Evolutionary conservation across 2,797 vertebrate genomes (phyloP).

Genomic region (Pseudopleuronectes americanus): DNA sequence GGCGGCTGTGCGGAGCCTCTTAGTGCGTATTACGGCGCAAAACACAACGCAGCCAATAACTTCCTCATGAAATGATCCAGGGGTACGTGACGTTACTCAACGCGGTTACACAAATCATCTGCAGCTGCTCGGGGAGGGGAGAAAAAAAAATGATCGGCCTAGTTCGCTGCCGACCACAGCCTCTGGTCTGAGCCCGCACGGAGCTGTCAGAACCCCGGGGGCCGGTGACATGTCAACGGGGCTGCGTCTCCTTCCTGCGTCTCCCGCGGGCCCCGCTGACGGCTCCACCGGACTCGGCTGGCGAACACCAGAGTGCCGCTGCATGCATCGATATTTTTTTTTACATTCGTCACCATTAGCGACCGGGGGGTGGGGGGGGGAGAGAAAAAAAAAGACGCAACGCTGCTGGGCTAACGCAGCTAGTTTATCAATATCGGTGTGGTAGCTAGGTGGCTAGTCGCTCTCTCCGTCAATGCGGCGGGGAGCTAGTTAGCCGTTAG

Average conservation of each 20-base stretch:
- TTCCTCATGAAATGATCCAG: constrained; percentile 61
- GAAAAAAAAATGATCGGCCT: constrained; percentile 65
- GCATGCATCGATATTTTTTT: constrained; percentile 30
- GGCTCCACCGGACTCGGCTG: constrained; percentile 28
- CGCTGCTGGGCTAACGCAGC: constrained; percentile 53
- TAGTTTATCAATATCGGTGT: constrained; percentile 63
- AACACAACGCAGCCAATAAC: constrained; percentile 47
- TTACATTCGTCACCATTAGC: constrained; percentile 1
- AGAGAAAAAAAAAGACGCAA: constrained; percentile 47
- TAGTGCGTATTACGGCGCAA: constrained; percentile 38
- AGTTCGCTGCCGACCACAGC: constrained; percentile 65
- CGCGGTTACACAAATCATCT: constrained; percentile 73
- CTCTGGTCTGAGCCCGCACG: constrained; percentile 38
- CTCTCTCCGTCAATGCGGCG: constrained; percentile 41
- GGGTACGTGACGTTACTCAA: constrained; percentile 62
- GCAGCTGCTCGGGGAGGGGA: constrained; percentile 61
- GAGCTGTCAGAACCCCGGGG: constrained; percentile 69
- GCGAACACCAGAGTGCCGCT: constrained; percentile 34
- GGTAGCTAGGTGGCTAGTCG: constrained; percentile 55
- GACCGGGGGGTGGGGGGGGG: background rate
- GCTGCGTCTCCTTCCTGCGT: constrained; percentile 36
- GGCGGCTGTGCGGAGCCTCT: constrained; percentile 1
- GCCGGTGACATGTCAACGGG: constrained; percentile 75
- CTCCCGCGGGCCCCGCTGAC: constrained; percentile 56
- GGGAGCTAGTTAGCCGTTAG: constrained; percentile 59